These are phyloP conservation scores for Saimiri boliviensis DNA, from an alignment of 2,113 vertebrate genomes.

Conservation along the genomic window DNA sequence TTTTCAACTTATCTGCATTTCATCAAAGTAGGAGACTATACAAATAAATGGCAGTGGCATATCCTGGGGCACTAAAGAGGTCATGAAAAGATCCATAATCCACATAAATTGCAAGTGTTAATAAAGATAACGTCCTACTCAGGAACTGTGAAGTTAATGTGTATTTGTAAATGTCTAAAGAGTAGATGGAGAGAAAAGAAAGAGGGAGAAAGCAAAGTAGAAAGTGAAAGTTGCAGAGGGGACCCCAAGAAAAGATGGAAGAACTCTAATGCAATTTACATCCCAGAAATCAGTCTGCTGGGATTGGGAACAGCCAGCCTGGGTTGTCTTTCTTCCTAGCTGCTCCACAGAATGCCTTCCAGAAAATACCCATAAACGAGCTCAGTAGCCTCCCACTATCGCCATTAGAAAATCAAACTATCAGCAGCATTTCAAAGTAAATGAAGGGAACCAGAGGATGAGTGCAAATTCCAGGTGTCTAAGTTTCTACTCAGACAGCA, in stretches of 20 bases:
- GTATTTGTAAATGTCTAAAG: slow-evolving; percentile 37
- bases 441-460: neutral
- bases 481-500: neutral
- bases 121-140: slow-evolving; percentile 48
- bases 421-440: neutral
- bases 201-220: neutral
- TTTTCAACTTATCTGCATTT: slow-evolving; percentile 78
- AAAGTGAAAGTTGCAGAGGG: neutral
- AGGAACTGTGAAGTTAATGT: neutral
- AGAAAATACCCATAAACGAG: neutral
- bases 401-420: neutral
- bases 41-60: slow-evolving; percentile 63
- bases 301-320: neutral
- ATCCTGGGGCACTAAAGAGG: slow-evolving; percentile 56
- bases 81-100: slow-evolving; percentile 41
- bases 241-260: neutral
- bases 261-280: neutral
- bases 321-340: neutral
- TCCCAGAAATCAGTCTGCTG: neutral
- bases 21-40: slow-evolving; percentile 41
- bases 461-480: neutral
- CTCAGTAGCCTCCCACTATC: neutral
- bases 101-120: slow-evolving; percentile 26
- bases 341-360: neutral
- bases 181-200: neutral